Base-by-base conservation (phyloP, 1,140 invertebrate genomes). In the Hesperophylax magnus region DNA sequence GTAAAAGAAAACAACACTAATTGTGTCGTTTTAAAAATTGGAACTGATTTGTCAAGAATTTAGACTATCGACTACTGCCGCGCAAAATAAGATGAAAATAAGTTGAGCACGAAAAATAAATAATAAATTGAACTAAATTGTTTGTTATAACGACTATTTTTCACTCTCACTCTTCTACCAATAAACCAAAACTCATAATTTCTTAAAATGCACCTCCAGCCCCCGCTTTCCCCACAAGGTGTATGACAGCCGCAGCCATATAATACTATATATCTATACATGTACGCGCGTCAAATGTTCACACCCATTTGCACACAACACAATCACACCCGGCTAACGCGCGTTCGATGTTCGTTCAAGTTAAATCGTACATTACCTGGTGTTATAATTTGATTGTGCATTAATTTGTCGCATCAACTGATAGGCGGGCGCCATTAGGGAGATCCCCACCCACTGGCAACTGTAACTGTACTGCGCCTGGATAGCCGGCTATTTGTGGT, bases 381-480 rank as follows among this genome's bases (percentile, higher is more conserved):
- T 79, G 47, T 76, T 69, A 76, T 75, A 65, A 80, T 80, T 80
- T 75, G 79, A 80, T 80, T 76, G 74, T 67, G 58, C 65, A 80
- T 80, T 80, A 76, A 80, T 80, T 80, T 75, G 76, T 80, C 79
- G 72, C 69, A 63, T 80, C 71, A 65, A 14, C 56, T 63, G 79
- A 80, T 54, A 31, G 60, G 24, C 31, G 56, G 18, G 18, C 27
- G 31, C 34, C 60, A n/a, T 17, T 31, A 24, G 9, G 39, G 6
- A 47, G 39, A 47, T 47, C 6, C 1, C 34, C 39, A 11, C 27
- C 39, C 14, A 8, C 9, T 47, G 39, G 39, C 9, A 14, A 2
- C 11, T 47, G 1, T 39, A 3, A 39, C 3, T 39, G 34, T 47
- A 47, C 11, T 47, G 39, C 9, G 39, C 9, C 9, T 47, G 11